Evolutionary conservation across 2,113 vertebrate genomes (phyloP), one percentile per base, ranked within the genome.

Genomic region (Pyxicephalus adspersus): DNA sequence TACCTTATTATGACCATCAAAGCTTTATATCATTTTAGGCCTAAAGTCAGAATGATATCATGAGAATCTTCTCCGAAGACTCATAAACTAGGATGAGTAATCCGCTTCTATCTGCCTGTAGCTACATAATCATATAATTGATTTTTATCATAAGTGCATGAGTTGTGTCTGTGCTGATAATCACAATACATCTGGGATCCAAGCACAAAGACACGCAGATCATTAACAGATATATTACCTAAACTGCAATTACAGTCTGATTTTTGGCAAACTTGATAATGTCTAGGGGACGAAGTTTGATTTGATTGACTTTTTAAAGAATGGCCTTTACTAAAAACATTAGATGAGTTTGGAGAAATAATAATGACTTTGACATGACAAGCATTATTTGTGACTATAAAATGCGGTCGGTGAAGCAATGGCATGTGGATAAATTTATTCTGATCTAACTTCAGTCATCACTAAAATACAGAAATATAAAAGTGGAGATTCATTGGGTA

Each of bases 71-170:
- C 7, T 65, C 28, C 63, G 0, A 34, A 2, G 2, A 31, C 18
- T 26, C 34, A 34, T 34, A 11, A 64, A 64, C 3, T 64, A 29
- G 29, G 65, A 67, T 67, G 65, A 67, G 17, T 67, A 22, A 45
- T 23, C n/a, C 2, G 16, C 16, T 67, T 67, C 65, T 67, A 22
- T 50, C 65, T 45, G 31, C 34, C 1, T 50, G 38, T 25, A 2
- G n/a, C 65, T 13, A 23, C 65, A 50, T 45, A 34, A 23, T 50
- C 65, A 45, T 67, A 45, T 50, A n/a, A 50, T 38, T 45, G 38
- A 67, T 38, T 66, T 66, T 66, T 38, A 38, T 38, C 34, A 38
- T 66, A 66, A 38, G 8, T 34, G 31, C 29, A 66, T 34, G 31
- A 65, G 63, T 34, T 20, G 26, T 64, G 31, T 66, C 64, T 66